A percentile compares a stretch with the other conserved stretches of the same genome.
These are phyloP conservation scores for Crossaster papposus DNA, from an alignment of 53 echinoderm and acorn worm genomes.

Conservation along the genomic window DNA sequence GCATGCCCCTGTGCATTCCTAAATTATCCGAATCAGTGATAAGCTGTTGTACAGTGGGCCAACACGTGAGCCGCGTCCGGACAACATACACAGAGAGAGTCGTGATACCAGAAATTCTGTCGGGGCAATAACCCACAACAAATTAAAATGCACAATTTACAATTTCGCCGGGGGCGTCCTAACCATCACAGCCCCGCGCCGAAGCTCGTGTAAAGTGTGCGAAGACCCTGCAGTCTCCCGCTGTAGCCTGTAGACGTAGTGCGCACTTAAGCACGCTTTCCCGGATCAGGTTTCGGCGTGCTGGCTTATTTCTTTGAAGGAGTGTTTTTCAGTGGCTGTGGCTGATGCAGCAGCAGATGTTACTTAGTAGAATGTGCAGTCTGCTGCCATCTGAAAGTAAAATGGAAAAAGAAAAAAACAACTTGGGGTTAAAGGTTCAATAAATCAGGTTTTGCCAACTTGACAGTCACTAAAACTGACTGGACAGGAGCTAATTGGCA, in stretches of 20 bases:
- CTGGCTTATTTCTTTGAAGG: background rate
- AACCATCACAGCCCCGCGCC: background rate
- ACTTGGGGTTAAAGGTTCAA: background rate
- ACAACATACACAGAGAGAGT: background rate
- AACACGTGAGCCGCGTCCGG: background rate
- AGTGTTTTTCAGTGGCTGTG: slow-evolving; percentile 3
- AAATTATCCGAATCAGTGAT: slow-evolving; percentile 1
- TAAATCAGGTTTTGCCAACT: background rate
- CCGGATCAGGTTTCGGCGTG: slow-evolving; percentile 11
- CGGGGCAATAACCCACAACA: slow-evolving; percentile 29
- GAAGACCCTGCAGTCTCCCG: background rate
- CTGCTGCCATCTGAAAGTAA: background rate
- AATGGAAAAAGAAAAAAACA: background rate
- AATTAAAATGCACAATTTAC: slow-evolving; percentile 48
- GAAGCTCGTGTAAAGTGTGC: background rate
- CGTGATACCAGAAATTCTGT: background rate
- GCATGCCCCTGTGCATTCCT: no score
- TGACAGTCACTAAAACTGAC: background rate
- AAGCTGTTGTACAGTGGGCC: background rate
- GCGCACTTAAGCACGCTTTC: slow-evolving; percentile 40
- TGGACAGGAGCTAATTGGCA: background rate
- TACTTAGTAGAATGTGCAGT: background rate
- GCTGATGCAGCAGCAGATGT: slow-evolving; percentile 51
- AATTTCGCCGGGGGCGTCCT: slow-evolving; percentile 24
- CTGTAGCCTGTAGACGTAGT: background rate